Conservation (phyloP, 2,797 vertebrate species). For the Rhyacichthys aspro region DNA sequence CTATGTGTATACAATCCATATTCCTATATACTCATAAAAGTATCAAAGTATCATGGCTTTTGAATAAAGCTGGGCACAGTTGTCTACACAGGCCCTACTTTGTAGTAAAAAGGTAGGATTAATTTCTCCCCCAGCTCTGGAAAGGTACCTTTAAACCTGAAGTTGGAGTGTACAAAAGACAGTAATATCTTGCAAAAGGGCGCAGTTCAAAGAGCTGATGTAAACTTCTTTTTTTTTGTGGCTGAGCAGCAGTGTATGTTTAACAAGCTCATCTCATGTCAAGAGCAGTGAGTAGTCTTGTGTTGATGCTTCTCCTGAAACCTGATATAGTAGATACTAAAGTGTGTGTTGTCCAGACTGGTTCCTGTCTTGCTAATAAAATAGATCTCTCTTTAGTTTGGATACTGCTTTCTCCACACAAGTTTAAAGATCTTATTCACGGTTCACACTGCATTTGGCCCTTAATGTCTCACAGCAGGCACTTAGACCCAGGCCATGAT, state of each 20-base stretch:
- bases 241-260: conserved; percentile 35
- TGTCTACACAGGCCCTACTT: too few species aligned
- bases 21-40: too few species aligned
- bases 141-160: too few species aligned
- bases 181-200: background rate
- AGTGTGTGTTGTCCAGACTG: conserved; percentile 61
- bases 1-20: too few species aligned
- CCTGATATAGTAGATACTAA: conserved; percentile 51
- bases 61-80: too few species aligned
- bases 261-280: conserved; percentile 50
- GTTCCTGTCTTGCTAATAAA: conserved; percentile 77
- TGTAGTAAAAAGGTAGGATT: too few species aligned
- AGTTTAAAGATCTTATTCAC: conserved; percentile 81
- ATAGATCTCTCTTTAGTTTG: conserved; percentile 78
- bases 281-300: conserved; percentile 55
- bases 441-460: conserved; percentile 80
- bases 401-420: conserved; percentile 74
- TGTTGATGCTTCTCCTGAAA: conserved; percentile 67
- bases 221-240: background rate
- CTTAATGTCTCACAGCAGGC: conserved; percentile 82
- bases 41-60: too few species aligned
- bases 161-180: background rate
- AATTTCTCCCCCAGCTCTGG: too few species aligned
- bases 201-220: background rate
- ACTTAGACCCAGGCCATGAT: conserved; percentile 73